A percentile compares a stretch with the other conserved stretches of the same genome.
Evolutionary conservation across 2,888 invertebrate genomes (phyloP).

Genomic region (Diloba caeruleocephala): DNA sequence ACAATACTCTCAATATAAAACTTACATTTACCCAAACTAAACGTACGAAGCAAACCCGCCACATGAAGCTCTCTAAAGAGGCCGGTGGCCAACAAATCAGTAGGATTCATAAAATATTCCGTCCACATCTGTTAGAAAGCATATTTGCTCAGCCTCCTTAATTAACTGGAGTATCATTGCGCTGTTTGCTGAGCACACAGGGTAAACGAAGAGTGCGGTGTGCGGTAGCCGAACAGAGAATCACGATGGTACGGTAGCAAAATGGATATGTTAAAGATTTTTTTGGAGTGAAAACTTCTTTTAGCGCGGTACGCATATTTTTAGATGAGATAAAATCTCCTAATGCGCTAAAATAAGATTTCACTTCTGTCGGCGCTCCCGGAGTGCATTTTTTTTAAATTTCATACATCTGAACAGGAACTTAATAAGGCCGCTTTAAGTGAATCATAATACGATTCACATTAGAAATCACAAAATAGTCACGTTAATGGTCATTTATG

Average conservation of each 20-base stretch:
- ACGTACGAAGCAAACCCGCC: not conserved
- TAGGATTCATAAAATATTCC: slow-evolving; percentile 60
- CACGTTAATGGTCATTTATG: no score
- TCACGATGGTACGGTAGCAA: slow-evolving; percentile 1
- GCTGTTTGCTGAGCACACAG: slow-evolving; percentile 67
- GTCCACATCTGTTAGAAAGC: slow-evolving; percentile 62
- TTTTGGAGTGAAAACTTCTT: no score
- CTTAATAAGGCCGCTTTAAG: no score
- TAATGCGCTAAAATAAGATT: no score
- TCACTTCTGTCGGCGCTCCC: no score
- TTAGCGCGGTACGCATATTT: no score
- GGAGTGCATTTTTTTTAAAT: no score
- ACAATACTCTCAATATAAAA: not conserved
- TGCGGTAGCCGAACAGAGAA: slow-evolving; percentile 36
- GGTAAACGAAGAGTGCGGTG: slow-evolving; percentile 50
- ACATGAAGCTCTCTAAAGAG: slow-evolving; percentile 24
- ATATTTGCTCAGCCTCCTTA: slow-evolving; percentile 73
- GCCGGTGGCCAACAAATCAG: slow-evolving; percentile 35
- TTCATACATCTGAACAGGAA: no score
- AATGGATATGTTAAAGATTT: slow-evolving; percentile 11
- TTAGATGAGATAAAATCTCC: no score
- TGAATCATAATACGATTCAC: no score
- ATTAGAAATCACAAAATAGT: no score
- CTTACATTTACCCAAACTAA: slow-evolving; percentile 1
- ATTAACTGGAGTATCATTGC: slow-evolving; percentile 76